Conservation (phyloP, 2,113 vertebrate genomes). For the Noctilio leporinus region DNA sequence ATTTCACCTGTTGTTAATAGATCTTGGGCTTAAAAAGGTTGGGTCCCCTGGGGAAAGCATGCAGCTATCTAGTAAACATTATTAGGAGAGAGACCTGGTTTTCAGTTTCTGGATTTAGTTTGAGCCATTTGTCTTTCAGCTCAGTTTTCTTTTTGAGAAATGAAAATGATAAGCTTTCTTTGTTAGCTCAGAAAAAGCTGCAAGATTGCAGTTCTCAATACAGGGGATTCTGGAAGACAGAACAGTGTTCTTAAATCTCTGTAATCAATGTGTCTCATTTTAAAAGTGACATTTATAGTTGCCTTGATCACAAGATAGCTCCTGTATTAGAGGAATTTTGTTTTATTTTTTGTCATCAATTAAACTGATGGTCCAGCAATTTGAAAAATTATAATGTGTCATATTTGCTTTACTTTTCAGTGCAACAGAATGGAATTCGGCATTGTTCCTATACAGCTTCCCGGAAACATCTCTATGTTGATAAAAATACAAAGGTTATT, state of each 20-base stretch:
- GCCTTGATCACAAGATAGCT: neutral
- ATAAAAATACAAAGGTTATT: conserved; percentile 93
- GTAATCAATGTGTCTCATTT: neutral
- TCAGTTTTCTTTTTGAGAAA: neutral
- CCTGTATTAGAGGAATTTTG: neutral
- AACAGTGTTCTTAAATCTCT: neutral
- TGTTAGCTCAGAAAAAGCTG: neutral
- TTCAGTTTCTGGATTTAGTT: neutral
- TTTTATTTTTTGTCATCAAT: neutral
- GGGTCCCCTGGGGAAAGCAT: neutral
- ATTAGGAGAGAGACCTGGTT: neutral
- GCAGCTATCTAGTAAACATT: neutral
- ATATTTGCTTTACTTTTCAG: conserved; percentile 76
- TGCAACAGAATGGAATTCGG: conserved; percentile 91
- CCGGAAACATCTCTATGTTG: conserved; percentile 91
- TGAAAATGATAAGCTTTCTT: neutral
- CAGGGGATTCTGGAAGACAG: neutral
- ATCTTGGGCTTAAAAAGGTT: neutral
- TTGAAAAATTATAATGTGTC: conserved; percentile 19
- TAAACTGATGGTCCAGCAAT: neutral
- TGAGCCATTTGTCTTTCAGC: neutral
- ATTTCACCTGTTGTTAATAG: neutral
- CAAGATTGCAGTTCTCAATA: neutral
- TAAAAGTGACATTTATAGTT: conserved; percentile 7
- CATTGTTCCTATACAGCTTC: conserved; percentile 87